Evolutionary conservation across 2,113 vertebrate species (phyloP).

Genomic region (Ornithorhynchus anatinus): DNA sequence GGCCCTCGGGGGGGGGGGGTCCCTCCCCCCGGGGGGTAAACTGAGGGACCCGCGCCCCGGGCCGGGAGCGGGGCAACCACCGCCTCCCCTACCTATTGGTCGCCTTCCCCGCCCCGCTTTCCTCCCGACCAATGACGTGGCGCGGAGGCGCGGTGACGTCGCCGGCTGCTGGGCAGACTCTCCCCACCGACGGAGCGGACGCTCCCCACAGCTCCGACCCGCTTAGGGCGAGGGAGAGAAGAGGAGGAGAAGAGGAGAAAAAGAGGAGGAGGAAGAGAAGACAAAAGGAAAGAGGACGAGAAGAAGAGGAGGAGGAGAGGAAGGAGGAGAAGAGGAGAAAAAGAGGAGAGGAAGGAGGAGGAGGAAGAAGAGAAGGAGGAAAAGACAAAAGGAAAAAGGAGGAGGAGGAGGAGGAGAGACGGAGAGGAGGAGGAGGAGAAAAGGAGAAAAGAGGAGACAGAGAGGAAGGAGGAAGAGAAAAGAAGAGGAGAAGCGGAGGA

Average conservation of each 20-base stretch:
- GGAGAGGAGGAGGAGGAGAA: not conserved
- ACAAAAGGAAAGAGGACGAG: slow-evolving; percentile 49
- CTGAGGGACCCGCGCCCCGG: not conserved
- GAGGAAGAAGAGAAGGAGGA: not conserved
- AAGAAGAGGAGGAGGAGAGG: slow-evolving; percentile 15
- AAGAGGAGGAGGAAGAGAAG: slow-evolving; percentile 70
- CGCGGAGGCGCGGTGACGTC: accelerated
- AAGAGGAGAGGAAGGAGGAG: not conserved
- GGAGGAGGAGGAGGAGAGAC: not conserved
- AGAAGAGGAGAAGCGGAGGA: too few relatives aligned
- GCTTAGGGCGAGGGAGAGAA: not conserved
- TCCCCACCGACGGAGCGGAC: too few relatives aligned
- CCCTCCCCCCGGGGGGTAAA: not conserved
- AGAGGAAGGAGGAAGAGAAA: too few relatives aligned
- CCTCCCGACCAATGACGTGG: slow-evolving; percentile 19
- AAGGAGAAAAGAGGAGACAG: not conserved
- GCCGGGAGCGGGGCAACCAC: not conserved
- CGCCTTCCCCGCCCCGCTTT: not conserved
- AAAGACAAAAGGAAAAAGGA: slow-evolving; percentile 1
- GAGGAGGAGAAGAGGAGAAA: not conserved
- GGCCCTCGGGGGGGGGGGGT: too few relatives aligned
- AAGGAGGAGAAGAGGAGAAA: slow-evolving; percentile 18
- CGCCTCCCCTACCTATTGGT: not conserved
- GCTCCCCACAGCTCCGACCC: too few relatives aligned
- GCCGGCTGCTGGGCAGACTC: not conserved